These are phyloP conservation scores for Myiopsitta monachus DNA, from an alignment of 2,113 vertebrate genomes.

Conservation along the genomic window DNA sequence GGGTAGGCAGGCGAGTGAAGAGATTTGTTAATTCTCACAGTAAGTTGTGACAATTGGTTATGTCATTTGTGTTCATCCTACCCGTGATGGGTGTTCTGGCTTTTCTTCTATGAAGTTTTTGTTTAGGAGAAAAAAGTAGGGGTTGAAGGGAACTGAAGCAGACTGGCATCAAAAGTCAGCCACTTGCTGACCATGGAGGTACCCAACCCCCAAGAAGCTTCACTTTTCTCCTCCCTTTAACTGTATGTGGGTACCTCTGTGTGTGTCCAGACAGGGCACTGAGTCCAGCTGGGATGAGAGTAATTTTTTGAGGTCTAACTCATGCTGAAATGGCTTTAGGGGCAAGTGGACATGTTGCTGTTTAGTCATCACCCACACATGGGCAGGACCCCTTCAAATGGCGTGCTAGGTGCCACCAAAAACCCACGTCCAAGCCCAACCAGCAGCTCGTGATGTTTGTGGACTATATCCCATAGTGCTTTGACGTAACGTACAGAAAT, in stretches of 20 bases:
- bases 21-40: background rate
- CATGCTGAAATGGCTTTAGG: background rate
- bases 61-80: background rate
- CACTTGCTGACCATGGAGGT: background rate
- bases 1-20: background rate
- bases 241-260: background rate
- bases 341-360: background rate
- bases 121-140: rapidly evolving
- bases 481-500: background rate
- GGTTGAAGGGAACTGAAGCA: background rate
- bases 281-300: background rate
- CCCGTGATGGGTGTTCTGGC: background rate
- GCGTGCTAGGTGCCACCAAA: background rate
- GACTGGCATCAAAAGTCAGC: background rate
- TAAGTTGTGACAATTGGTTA: rapidly evolving
- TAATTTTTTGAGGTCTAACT: background rate
- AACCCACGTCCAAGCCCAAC: background rate
- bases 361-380: background rate
- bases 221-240: background rate
- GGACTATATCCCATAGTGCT: rapidly evolving
- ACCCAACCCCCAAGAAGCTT: background rate
- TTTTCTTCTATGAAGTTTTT: background rate
- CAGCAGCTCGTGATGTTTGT: background rate
- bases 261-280: background rate
- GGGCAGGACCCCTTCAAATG: background rate